Base-by-base conservation (phyloP, 2,888 invertebrate genomes). In the Caenorhabditis japonica region DNA sequence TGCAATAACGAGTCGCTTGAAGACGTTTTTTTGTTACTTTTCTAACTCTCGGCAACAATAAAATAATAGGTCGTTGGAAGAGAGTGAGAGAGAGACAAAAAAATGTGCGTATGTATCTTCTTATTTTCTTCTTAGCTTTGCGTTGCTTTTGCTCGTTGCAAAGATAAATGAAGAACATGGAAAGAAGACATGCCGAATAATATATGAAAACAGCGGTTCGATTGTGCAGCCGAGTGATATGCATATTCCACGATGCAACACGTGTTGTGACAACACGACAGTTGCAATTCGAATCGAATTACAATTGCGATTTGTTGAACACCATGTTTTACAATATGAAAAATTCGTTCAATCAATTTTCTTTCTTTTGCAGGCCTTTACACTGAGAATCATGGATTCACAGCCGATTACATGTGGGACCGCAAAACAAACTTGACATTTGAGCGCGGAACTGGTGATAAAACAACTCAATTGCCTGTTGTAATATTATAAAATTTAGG, bases 361-460 rank as follows among this genome's bases (percentile, higher is more conserved):
- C n/a, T n/a, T n/a, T n/a, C n/a, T n/a, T n/a, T n/a, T n/a, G n/a
- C 34, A 87, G 87, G 87, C 2, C 77, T 87, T n/a, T 87, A 86
- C 71, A 83, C 85, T 12, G 87, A 87, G 59, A 86, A 82, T 44
- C 87, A 87, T 71, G 85, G 87, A 51, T 84, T 87, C 71, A 85
- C 85, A 8, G 82, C 80, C 36, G 87, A 87, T 64, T 86, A 84
- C 64, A 87, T 87, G 86, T 87, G 79, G 78, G 84, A 87, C 52
- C 66, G 76, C 17, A 73, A 82, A 27, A 74, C 75, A 25, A 78
- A 79, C 39, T 60, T 81, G 53, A 72, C 76, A 34, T 86, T 84
- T 47, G 81, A 86, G 55, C 58, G 85, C 17, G 86, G 80, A 59
- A 73, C 60, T 23, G 80, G 79, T 68, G 36, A 55, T 38, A 44